Conservation (phyloP, 2,797 vertebrate species). For the Notoglanidium macrostoma region DNA sequence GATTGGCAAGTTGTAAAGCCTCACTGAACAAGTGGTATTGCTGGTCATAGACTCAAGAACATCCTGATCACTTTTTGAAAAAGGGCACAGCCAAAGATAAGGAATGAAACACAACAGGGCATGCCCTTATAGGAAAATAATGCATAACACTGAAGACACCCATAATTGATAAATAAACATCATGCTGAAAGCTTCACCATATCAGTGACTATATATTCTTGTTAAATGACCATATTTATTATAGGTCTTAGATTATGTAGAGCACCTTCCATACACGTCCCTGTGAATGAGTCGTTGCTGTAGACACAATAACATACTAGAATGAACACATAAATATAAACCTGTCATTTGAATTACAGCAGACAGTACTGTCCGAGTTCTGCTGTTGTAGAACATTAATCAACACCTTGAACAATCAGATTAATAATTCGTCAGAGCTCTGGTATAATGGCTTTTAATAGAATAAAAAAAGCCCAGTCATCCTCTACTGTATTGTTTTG, state of each 20-base stretch:
- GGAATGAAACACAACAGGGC: not conserved
- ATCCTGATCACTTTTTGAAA: not conserved
- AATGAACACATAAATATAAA: not conserved
- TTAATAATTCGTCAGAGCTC: not conserved
- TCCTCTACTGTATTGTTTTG: not conserved
- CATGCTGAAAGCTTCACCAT: not conserved
- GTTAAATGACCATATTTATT: not conserved
- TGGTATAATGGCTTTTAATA: not conserved
- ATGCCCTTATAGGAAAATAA: not conserved
- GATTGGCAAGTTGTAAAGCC: not conserved
- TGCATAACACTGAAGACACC: not conserved
- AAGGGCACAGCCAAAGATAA: not conserved
- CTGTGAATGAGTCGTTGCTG: not conserved
- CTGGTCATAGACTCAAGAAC: not conserved
- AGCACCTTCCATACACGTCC: too few species aligned
- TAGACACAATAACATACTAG: not conserved
- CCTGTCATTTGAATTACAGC: not conserved
- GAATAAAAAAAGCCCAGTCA: too few species aligned
- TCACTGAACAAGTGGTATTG: not conserved
- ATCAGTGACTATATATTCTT: not conserved
- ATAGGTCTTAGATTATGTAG: not conserved
- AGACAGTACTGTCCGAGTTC: not conserved
- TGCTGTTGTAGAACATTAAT: not conserved
- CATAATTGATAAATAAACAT: not conserved
- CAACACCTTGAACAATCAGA: not conserved